Evolutionary conservation across 2,797 vertebrate species (phyloP).

Genomic region (Bucorvus abyssinicus): DNA sequence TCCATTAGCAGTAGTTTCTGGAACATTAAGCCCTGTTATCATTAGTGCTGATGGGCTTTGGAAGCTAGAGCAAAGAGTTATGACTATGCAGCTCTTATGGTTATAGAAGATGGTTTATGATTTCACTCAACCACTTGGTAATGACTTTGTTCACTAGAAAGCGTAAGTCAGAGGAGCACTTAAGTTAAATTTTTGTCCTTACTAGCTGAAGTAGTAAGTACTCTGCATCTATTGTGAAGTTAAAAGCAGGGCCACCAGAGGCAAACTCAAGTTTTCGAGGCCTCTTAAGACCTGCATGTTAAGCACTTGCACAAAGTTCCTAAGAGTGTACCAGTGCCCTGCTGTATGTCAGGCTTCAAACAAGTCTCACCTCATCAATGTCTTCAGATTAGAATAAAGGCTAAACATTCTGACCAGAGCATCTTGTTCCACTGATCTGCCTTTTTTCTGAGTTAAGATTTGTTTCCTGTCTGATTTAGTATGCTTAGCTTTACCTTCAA

Average conservation of each 20-base stretch:
- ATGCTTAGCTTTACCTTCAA: background rate
- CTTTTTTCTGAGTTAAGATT: too few relatives aligned
- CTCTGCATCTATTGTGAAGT: too few relatives aligned
- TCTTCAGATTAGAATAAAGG: background rate
- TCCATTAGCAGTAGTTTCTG: background rate
- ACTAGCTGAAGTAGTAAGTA: background rate
- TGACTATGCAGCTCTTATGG: background rate
- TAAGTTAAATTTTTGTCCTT: background rate
- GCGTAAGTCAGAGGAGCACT: rapidly evolving
- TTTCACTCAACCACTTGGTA: background rate
- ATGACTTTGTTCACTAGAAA: background rate
- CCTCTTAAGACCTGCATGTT: background rate
- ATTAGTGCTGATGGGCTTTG: background rate
- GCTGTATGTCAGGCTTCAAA: background rate
- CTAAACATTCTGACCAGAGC: background rate
- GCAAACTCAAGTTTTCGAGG: background rate
- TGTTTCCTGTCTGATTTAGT: background rate
- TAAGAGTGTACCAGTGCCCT: rapidly evolving
- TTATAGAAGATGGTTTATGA: background rate
- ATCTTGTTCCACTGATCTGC: background rate
- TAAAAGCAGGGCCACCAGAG: background rate
- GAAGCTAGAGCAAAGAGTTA: background rate
- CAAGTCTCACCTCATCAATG: background rate
- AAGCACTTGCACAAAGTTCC: background rate
- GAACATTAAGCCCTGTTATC: background rate